Evolutionary conservation across 2,113 vertebrate genomes (phyloP), one percentile per base, ranked within the genome.

Genomic region (Zosterops pallidus): DNA sequence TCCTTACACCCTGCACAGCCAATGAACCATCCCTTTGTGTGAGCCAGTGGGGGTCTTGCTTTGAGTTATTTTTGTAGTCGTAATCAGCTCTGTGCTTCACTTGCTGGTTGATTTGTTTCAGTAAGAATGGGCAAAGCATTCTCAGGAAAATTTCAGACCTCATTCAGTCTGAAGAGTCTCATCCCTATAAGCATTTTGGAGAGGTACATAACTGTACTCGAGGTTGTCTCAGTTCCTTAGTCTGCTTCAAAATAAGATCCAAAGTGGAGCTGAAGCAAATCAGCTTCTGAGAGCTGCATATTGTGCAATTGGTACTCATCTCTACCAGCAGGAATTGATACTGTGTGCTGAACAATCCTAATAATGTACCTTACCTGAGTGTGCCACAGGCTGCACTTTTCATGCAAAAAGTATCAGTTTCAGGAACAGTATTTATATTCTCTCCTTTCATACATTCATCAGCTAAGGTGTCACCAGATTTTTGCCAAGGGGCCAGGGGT

Each of bases 41-140:
- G 53, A 75, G 37, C 49, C n/a, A 18, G 37, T 21, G 70, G 33
- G 74, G 86, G 44, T 22, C 86, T 89, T 68, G 77, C 62, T 84
- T 53, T 87, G 56, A 68, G 37, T 92, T 92, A 80, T 78, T 92
- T 92, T 78, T 94, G 22, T 47, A 31, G 33, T 65, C 78, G 52
- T 68, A 85, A 90, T 53, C 76, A 93, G 52, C 72, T 69, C 5
- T 41, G 68, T 53, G 69, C 85, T 83, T 63, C 63, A 52, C 86
- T 97, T 85, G 56, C 92, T 92, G 86, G 70, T 91, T 93, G 91
- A 78, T 93, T 95, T 94, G 59, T 90, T 95, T 95, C 86, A 65
- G 75, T 94, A 91, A 81, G 81, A 55, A 83, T 22, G 46, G 78
- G 62, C 72, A 88, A 93, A 86, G 76, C 52, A 68, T 96, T 83